These are phyloP conservation scores for Morphnarchus princeps DNA, from an alignment of 2,113 vertebrate species.

Conservation along the genomic window DNA sequence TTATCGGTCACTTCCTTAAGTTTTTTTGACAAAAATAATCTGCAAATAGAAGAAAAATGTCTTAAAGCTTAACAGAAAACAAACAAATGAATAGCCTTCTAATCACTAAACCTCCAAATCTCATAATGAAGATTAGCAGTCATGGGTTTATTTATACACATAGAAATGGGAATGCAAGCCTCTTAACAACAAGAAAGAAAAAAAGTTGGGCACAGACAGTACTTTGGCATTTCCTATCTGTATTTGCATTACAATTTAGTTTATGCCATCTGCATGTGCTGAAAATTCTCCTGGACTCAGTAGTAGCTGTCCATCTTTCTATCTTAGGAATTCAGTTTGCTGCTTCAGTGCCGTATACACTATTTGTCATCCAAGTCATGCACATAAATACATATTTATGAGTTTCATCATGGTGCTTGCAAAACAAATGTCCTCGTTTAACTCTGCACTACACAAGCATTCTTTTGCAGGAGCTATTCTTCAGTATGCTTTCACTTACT, in stretches of 20 bases:
- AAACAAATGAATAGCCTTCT: not conserved
- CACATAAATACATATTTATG: not conserved
- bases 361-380: not conserved
- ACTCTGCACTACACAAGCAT: not conserved
- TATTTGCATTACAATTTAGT: not conserved
- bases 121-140: not conserved
- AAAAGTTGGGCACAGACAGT: not conserved
- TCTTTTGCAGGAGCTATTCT: not conserved
- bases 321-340: not conserved
- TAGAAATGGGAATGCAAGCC: not conserved
- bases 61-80: not conserved
- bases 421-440: not conserved
- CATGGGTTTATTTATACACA: not conserved
- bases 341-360: not conserved
- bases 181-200: not conserved
- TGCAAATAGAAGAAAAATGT: slow-evolving; percentile 64
- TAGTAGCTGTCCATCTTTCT: not conserved
- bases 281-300: not conserved
- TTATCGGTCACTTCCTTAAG: slow-evolving; percentile 79
- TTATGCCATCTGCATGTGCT: not conserved
- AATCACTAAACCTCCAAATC: not conserved
- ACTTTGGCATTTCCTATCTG: not conserved
- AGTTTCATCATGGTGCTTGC: not conserved
- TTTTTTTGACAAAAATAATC: slow-evolving; percentile 82
- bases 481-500: not conserved